These are phyloP conservation scores for Rhynchomys soricoides DNA, from an alignment of 2,113 vertebrate species.

Conservation along the genomic window DNA sequence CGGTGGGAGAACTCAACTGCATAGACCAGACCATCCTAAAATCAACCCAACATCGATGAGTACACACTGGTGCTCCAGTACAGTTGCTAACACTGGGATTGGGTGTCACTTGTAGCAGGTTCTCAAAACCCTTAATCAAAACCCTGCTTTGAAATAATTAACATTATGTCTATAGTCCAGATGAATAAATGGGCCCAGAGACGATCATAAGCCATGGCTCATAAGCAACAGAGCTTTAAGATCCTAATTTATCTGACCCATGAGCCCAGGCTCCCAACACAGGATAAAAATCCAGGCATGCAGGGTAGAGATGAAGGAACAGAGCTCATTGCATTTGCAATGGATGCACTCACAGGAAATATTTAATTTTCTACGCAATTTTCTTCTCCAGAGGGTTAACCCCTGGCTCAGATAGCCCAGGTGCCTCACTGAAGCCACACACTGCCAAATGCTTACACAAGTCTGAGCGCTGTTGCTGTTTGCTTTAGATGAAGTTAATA, in stretches of 20 bases:
- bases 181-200: not conserved
- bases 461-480: not conserved
- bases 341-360: not conserved
- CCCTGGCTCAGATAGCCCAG: not conserved
- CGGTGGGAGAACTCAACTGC: constrained; percentile 96
- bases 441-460: not conserved
- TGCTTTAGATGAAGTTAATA: not conserved
- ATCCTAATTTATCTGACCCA: not conserved
- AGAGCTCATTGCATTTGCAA: not conserved
- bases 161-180: not conserved
- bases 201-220: not conserved
- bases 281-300: not conserved
- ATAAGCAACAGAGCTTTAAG: not conserved
- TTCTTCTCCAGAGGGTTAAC: not conserved
- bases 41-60: not conserved
- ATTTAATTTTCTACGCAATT: constrained; percentile 3
- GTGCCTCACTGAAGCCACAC: not conserved
- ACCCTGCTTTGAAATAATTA: not conserved
- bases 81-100: not conserved
- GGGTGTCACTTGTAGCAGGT: not conserved
- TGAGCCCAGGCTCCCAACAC: not conserved
- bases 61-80: not conserved
- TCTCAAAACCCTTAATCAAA: not conserved
- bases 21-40: constrained; percentile 94
- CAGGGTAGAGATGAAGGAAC: not conserved